Conservation (phyloP, 2,797 vertebrate genomes). For the Gadopsis marmoratus region DNA sequence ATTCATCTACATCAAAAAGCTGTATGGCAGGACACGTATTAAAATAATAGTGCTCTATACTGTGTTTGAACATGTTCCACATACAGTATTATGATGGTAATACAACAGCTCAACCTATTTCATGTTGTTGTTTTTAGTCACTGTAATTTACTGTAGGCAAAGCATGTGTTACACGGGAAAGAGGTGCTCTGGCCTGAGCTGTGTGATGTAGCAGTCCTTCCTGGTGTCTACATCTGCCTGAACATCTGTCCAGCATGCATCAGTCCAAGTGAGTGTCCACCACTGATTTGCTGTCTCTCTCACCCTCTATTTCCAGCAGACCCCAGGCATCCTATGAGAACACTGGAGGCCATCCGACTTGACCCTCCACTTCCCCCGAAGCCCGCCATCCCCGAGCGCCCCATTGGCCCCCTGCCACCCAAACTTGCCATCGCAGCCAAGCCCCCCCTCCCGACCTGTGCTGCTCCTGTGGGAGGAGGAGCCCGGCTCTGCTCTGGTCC, state of each 20-base stretch:
- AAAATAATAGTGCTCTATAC: neutral
- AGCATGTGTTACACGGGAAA: neutral
- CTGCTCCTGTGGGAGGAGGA: slow-evolving; percentile 37
- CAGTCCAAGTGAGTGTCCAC: neutral
- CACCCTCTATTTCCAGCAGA: slow-evolving; percentile 63
- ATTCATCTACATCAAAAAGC: neutral
- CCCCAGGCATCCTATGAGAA: slow-evolving; percentile 73
- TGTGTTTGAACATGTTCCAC: neutral
- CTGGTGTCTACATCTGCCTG: slow-evolving; percentile 2
- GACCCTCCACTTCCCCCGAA: slow-evolving; percentile 71
- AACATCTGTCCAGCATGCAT: slow-evolving; percentile 2
- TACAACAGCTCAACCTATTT: neutral
- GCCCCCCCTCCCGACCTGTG: slow-evolving; percentile 60
- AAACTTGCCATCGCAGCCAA: slow-evolving; percentile 78
- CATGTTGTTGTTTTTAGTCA: neutral
- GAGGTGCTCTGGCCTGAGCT: neutral
- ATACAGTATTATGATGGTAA: neutral
- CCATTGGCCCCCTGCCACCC: slow-evolving; percentile 75
- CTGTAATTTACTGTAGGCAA: neutral
- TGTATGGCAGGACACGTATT: neutral
- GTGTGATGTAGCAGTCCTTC: neutral
- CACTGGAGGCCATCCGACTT: slow-evolving; percentile 57
- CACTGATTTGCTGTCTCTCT: neutral
- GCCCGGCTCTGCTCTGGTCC: slow-evolving; percentile 58
- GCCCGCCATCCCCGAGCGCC: slow-evolving; percentile 71